These are phyloP conservation scores for Chondrilla cf. caribensis DNA, from an alignment of 37 sponge, comb jelly and placozoan genomes.

Conservation along the genomic window DNA sequence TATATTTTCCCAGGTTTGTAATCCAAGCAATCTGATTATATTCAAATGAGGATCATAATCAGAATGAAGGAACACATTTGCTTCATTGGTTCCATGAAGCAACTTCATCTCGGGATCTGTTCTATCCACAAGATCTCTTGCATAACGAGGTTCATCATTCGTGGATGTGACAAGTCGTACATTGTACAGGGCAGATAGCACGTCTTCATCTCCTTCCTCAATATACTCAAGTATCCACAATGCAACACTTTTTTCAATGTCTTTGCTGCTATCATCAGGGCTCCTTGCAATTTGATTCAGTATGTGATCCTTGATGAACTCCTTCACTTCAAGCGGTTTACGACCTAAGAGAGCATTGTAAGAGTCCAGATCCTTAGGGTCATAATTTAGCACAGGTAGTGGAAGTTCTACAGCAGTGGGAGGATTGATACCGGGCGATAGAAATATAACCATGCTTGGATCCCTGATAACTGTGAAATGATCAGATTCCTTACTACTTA, in stretches of 20 bases:
- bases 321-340: background rate
- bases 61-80: constrained; percentile 5
- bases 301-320: background rate
- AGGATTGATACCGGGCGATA: background rate
- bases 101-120: constrained; percentile 1
- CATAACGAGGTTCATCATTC: background rate
- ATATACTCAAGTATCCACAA: constrained; percentile 32
- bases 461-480: too few relatives aligned
- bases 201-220: background rate
- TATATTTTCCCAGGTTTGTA: constrained; percentile 43
- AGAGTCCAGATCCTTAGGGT: background rate
- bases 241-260: constrained; percentile 1
- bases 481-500: too few relatives aligned
- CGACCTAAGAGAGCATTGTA: background rate
- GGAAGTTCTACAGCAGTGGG: background rate
- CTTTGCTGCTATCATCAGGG: too few relatives aligned
- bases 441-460: background rate
- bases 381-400: background rate
- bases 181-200: background rate
- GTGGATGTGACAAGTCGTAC: background rate
- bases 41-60: background rate
- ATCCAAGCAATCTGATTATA: constrained; percentile 20
- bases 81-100: constrained; percentile 21
- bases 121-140: constrained; percentile 37
- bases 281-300: background rate